Evolutionary conservation across 2,797 vertebrate species (phyloP), one percentile per base, ranked within the genome.

Genomic region (Peromyscus attwateri): DNA sequence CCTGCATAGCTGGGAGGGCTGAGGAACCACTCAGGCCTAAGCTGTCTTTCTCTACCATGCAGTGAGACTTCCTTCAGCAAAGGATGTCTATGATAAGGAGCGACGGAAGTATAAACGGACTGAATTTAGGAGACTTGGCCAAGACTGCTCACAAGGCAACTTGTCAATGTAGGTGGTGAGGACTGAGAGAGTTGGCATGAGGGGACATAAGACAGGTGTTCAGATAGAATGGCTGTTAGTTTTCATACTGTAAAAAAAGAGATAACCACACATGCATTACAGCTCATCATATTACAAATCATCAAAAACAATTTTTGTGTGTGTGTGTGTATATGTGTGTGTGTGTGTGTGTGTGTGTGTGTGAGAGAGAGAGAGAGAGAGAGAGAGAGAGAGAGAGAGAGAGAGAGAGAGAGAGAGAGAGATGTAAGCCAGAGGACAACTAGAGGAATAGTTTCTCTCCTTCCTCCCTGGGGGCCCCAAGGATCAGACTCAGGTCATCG

Each of bases 221-320:
- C 64, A 29, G 57, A 82, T 49, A 88, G 87, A 88, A 62, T 76
- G 17, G 76, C 3, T 19, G 87, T 68, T 49, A 6, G 2, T 90
- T 75, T 93, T n/a, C 55, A 76, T 34, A 34, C 52, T 90, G 70
- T 76, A 25, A 93, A 57, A 83, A 55, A 46, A 27, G 37, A 57
- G 2, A 71, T n/a, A 21, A 80, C 70, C 17, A 94, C 19, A 34
- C 0, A 4, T 66, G 29, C 3, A 3, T 64, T 91, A 68, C 31
- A 89, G 13, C 9, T 57, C 60, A 43, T 91, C 25, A 89, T 57
- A 89, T 88, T 71, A 82, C 49, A 91, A 89, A 84, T 94, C 52
- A 82, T 43, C 34, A 66, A 66, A 66, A 40, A 89, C 25, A 73
- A 68, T 37, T 73, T 79, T 55, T 13, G 14, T 75, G 4, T 7